Percentiles rank a stretch among this genome's conserved stretches.
Conservation (phyloP, 2,797 vertebrate species). For the Megaceryle alcyon region DNA sequence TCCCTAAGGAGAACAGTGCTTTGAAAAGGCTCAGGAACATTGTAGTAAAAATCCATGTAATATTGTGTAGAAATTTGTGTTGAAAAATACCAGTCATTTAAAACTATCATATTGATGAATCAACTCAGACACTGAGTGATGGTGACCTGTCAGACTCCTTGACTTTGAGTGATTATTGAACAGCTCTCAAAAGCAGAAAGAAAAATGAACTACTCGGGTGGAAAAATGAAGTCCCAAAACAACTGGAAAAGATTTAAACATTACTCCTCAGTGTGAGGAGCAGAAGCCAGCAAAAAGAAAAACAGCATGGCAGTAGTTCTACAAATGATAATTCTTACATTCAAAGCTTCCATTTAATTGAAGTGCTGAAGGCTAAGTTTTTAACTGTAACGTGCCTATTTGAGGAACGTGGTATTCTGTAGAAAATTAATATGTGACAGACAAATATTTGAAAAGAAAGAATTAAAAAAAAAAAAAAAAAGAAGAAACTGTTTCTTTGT, state of each 20-base stretch:
- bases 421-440: not conserved
- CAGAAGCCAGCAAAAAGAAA: slow-evolving; percentile 30
- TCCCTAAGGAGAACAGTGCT: not conserved
- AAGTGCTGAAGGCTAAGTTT: not conserved
- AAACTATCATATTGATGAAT: not conserved
- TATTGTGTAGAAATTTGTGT: not conserved
- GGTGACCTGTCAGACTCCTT: not conserved
- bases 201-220: not conserved
- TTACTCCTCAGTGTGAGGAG: not conserved
- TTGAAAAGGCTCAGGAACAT: not conserved
- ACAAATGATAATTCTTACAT: not conserved
- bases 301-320: not conserved
- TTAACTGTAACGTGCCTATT: not conserved
- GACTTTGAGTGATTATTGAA: slow-evolving; percentile 3
- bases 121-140: not conserved
- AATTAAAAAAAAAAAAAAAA: not conserved
- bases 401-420: not conserved
- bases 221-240: slow-evolving; percentile 13
- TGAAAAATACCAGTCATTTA: not conserved
- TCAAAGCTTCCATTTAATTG: not conserved
- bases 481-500: not conserved
- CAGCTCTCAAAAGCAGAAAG: not conserved
- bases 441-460: not conserved
- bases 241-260: slow-evolving; percentile 26
- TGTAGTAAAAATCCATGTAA: not conserved